A percentile compares a stretch with the other conserved stretches of the same genome.
phyloP scores from a whole-genome alignment of 2,797 vertebrate genomes.

The Mastacembelus armatus region DNA sequence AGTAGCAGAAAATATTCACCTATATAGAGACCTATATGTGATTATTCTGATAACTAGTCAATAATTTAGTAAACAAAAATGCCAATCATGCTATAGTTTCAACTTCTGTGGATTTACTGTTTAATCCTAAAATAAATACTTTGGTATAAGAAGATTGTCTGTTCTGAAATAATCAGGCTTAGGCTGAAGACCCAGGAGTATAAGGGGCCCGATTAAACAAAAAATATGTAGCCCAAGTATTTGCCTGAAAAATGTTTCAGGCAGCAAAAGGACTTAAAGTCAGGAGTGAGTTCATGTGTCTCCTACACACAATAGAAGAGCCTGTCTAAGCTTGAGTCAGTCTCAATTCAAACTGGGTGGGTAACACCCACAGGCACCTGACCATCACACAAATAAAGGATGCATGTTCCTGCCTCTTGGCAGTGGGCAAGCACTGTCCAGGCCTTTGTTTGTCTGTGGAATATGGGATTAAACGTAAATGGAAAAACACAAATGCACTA shows the following conservation, averaged over 20 bases:
- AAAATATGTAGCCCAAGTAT: not conserved
- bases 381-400: constrained; percentile 27
- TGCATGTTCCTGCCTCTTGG: constrained; percentile 32
- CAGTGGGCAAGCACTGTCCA: constrained; percentile 39
- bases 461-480: constrained; percentile 62
- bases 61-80: not conserved
- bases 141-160: too few relatives aligned
- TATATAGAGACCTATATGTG: too few relatives aligned
- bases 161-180: too few relatives aligned
- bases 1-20: too few relatives aligned
- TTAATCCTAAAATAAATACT: not conserved
- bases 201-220: not conserved
- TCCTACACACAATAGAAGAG: not conserved
- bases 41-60: not conserved
- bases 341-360: not conserved
- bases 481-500: constrained; percentile 53
- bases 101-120: not conserved
- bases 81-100: not conserved
- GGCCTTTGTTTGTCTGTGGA: constrained; percentile 67
- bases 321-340: too few relatives aligned
- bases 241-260: too few relatives aligned
- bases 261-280: too few relatives aligned
- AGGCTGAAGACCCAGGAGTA: not conserved
- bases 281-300: not conserved
- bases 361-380: constrained; percentile 41